Conservation (phyloP, 2,113 vertebrate genomes). For the Rafetus swinhoei region DNA sequence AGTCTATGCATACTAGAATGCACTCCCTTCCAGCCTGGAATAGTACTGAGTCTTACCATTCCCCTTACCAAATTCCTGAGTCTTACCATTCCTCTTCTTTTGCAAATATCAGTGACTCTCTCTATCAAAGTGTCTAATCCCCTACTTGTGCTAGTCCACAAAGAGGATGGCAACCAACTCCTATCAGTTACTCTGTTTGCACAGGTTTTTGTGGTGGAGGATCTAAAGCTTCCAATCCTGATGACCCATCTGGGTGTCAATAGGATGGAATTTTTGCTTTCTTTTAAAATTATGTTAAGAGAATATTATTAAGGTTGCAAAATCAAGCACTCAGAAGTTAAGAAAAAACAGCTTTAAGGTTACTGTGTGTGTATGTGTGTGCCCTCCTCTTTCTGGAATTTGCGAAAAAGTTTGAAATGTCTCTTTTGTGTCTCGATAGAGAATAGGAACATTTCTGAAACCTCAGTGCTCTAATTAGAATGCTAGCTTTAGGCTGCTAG, state of each 20-base stretch:
- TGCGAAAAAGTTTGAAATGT: background rate
- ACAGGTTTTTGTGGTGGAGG: background rate
- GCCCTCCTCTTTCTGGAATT: background rate
- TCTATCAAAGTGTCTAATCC: background rate
- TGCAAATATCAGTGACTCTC: background rate
- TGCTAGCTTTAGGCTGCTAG: background rate
- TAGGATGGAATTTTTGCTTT: background rate
- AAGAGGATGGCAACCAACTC: background rate
- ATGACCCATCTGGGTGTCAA: background rate
- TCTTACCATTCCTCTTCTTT: background rate
- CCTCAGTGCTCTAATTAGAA: background rate
- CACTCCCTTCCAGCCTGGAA: background rate
- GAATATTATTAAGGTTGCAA: background rate
- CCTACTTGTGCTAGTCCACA: background rate
- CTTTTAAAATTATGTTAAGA: background rate
- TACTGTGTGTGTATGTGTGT: background rate
- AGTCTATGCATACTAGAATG: background rate
- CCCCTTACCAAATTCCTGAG: background rate
- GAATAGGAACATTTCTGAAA: background rate
- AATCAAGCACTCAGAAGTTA: background rate
- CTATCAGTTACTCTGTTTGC: background rate
- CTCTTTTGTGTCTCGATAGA: background rate
- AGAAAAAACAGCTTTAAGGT: background rate
- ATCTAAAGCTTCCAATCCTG: background rate
- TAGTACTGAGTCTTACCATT: background rate